Evolutionary conservation across 2,113 vertebrate species (phyloP), one percentile per base, ranked within the genome.

Genomic region (Ictidomys tridecemlineatus): DNA sequence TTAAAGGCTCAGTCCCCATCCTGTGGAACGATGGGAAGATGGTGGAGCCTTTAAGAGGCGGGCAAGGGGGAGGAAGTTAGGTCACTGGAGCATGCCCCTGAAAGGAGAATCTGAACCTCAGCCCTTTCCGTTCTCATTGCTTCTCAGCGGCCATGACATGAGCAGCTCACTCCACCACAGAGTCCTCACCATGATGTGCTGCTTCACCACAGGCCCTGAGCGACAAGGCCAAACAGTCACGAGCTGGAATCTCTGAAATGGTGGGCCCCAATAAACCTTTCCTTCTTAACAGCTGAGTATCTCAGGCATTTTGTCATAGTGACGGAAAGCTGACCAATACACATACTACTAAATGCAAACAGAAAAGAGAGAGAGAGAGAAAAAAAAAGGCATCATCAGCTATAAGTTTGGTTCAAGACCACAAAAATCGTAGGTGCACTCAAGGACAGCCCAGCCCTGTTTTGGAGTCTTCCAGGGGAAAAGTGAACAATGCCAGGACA

Each of bases 401-500:
- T 1, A 10, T 6, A 8, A 53, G 63, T 93, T 61, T 11, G 2
- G 8, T 70, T 56, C 37, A 89, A 39, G 69, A 65, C 4, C 7
- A 13, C 48, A 70, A 80, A 42, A 5, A 30, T 32, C 0, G 0
- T 34, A 11, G 30, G 22, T 24, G 16, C 8, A 45, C 11, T 48
- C 45, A 77, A 85, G 42, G 65, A 24, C 0, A 72, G 61, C 34
- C n/a, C 1, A 34, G 12, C 13, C 8, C 6, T 12, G 24, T 8
- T 63, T 85, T 37, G 30, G 10, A 13, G 3, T 58, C 26, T 37
- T 26, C 10, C 0, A 20, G 20, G 39, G 6, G 16, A 92, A 51
- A 9, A 5, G 8, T 4, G 20, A 73, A 28, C 1, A 3, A 42
- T 13, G 5, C 0, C 8, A 53, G 3, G 53, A 77, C 18, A 30